Percentiles rank a stretch among this genome's conserved stretches.
These are phyloP conservation scores for Puma concolor DNA, from an alignment of 2,113 vertebrate genomes.

Conservation along the genomic window DNA sequence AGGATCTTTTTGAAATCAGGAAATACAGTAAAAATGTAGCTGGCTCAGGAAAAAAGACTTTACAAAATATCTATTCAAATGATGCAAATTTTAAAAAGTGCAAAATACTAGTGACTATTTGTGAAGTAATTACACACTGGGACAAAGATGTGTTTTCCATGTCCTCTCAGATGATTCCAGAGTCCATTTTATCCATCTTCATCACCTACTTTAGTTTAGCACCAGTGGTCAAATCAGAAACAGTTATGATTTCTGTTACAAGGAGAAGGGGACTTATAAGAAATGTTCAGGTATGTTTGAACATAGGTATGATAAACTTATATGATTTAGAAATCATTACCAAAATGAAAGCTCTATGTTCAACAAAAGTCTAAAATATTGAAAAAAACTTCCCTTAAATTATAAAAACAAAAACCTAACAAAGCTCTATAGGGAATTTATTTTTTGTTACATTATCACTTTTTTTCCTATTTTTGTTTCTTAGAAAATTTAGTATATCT, in stretches of 20 bases:
- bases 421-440: neutral
- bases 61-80: slow-evolving; percentile 7
- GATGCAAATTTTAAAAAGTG: neutral
- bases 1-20: neutral
- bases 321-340: neutral
- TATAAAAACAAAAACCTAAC: neutral
- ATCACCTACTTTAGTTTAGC: neutral
- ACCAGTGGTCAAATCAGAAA: neutral
- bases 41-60: neutral
- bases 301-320: neutral
- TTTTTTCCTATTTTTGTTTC: neutral
- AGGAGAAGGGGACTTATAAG: neutral
- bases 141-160: neutral
- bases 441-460: neutral
- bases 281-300: neutral
- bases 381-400: neutral
- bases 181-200: neutral
- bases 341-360: neutral
- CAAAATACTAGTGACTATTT: neutral
- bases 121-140: neutral
- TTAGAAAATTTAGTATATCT: slow-evolving; percentile 30
- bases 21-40: neutral
- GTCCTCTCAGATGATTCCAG: neutral
- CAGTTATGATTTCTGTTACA: neutral
- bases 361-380: neutral